Base-by-base conservation (phyloP, 2,113 vertebrate genomes). In the Microcebus tavaratra region DNA sequence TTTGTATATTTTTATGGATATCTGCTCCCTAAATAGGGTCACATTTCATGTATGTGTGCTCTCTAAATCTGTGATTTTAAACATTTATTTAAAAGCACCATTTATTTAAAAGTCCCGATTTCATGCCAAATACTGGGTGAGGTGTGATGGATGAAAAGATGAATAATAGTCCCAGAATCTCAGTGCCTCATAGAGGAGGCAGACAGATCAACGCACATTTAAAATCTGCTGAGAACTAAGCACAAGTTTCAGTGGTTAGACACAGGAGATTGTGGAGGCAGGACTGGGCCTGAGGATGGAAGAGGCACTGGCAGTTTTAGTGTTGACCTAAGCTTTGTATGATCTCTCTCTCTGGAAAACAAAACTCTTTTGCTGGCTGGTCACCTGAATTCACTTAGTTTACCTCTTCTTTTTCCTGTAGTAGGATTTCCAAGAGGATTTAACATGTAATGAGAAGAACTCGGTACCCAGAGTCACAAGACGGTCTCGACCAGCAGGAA, bases 21-120 rank as follows among this genome's bases (percentile, higher is more conserved):
- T 84, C 12, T 94, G 15, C 6, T 79, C 9, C 29, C 42, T 84
- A 88, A 63, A 67, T 23, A 76, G 31, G 45, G 8, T 67, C 31
- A 23, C 27, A 31, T 53, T 78, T 84, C 55, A 36, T 10, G 0
- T 6, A 12, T 57, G 31, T 34, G 18, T 68, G 14, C 2, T 90
- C 6, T 84, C 53, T 90, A 86, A 80, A 25, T 31, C 53, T 90
- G 15, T 63, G 63, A 61, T 68, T 95, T 82, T 65, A 45, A 36
- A 34, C 12, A 70, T 59, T 93, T 80, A 45, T 61, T 79, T 61
- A 48, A 86, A 94, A 97, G 27, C 34, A 63, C 9, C 17, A 68
- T 45, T 93, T 83, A 45, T 55, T 80, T 18, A 55, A 55, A 91
- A 97, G 20, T n/a, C 5, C 7, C 42, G 36, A 75, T 7, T 50